Percentiles rank a stretch among this genome's conserved stretches.
Conservation (phyloP, 2,113 vertebrate genomes). For the Micromys minutus region DNA sequence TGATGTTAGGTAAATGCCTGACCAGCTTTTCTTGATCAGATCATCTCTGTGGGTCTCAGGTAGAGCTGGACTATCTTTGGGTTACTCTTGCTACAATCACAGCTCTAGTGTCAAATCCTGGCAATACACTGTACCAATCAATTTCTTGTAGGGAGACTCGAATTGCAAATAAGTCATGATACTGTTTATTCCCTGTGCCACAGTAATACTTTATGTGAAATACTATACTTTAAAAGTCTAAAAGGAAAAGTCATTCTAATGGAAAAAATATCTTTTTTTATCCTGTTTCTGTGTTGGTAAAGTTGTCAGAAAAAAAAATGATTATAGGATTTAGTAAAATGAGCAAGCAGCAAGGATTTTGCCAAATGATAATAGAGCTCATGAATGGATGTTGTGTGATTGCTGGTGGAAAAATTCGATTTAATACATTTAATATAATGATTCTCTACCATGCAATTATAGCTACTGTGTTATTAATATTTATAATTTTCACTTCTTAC, state of each 20-base stretch:
- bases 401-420: not conserved
- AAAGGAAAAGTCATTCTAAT: not conserved
- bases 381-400: not conserved
- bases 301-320: not conserved
- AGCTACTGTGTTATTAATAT: not conserved
- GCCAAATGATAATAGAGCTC: not conserved
- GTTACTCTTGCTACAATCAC: conserved; percentile 42
- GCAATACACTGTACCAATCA: not conserved
- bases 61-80: not conserved
- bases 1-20: not conserved
- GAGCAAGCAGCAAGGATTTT: not conserved
- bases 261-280: not conserved
- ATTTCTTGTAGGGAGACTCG: not conserved
- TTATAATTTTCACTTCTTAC: not conserved
- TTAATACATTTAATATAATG: not conserved
- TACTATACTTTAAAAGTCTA: not conserved
- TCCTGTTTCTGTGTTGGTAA: conserved; percentile 1
- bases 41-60: conserved; percentile 22
- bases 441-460: not conserved
- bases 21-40: conserved; percentile 17
- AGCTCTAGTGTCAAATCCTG: not conserved
- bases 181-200: not conserved
- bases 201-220: not conserved
- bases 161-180: not conserved
- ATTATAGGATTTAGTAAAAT: conserved; percentile 3